These are phyloP conservation scores for Peromyscus nudipes DNA, from an alignment of 2,797 vertebrate species.

Conservation along the genomic window DNA sequence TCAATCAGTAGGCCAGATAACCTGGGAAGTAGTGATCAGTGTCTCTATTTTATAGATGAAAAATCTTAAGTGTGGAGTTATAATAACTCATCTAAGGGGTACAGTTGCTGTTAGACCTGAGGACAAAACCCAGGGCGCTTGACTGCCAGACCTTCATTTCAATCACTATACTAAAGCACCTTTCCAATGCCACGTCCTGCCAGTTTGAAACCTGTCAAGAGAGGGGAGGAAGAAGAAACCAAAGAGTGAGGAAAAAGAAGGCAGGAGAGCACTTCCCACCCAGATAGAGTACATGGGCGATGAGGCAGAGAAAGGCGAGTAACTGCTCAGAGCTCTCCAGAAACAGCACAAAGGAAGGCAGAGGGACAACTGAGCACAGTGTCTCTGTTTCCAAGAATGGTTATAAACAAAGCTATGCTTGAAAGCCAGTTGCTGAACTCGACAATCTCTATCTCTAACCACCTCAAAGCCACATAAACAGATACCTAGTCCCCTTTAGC, in stretches of 20 bases:
- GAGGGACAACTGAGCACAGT: background rate
- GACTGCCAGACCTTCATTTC: background rate
- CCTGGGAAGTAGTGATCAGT: background rate
- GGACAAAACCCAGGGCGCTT: background rate
- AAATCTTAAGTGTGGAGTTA: background rate
- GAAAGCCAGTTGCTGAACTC: slow-evolving; percentile 2
- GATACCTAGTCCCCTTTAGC: background rate
- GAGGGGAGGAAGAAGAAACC: background rate
- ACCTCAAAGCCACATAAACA: background rate
- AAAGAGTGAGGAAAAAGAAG: background rate
- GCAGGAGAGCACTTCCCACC: background rate
- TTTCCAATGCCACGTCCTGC: slow-evolving; percentile 6
- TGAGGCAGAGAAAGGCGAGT: background rate
- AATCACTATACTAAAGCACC: background rate
- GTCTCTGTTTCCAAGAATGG: background rate
- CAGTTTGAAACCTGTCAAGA: background rate
- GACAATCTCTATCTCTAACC: background rate
- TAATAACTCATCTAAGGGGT: background rate
- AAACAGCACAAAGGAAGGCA: background rate
- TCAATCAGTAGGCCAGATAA: background rate
- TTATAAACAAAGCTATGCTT: background rate
- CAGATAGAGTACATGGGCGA: too few relatives aligned
- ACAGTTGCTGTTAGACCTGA: background rate
- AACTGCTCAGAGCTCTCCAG: background rate
- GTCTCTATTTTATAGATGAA: slow-evolving; percentile 36